Base-by-base conservation (phyloP, 2,888 invertebrate species). In the Drosophila demipolita region DNA sequence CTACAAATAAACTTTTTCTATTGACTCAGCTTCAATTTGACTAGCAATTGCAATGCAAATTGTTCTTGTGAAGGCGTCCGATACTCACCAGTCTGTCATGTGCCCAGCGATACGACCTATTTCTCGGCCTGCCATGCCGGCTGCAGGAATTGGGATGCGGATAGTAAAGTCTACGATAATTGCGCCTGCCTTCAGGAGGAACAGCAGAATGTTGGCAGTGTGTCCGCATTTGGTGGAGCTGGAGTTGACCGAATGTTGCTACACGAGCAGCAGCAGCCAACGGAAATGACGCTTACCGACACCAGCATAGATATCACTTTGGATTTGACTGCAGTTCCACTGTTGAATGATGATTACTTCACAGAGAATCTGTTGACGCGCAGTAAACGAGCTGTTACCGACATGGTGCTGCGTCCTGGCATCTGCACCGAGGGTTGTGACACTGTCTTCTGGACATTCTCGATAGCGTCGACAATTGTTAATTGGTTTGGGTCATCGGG, bases 121-220 rank as follows among this genome's bases (percentile, higher is more conserved):
- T 96, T 95, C 91, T 96, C 96, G 0, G 95, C 96, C 0, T 96
- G 96, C 82, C 96, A 96, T 88, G 96, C 96, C 0, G 96, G 96
- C 0, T 96, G 96, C 79, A 93, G 87, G 9, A 91, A 87, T 26
- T 93, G 91, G 90, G 78, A 91, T 59, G 42, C 89, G 1, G 75
- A 83, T 0, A 59, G 49, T 6, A 85, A 88, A 50, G 6, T 80
- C 3, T 85, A 86, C 29, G 64, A 75, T n/a, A 60, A 78, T 8
- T 85, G 85, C 50, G 54, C 78, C 57, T 85, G 85, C 38, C 48
- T 85, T 33, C 66, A 48, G 2, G 53, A 68, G 4, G 12, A 61
- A 0, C 66, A 48, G 2, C 52, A 68, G 4, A 12, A 61, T 0
- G 11, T 58, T 23, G 26, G 58, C 7, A 52, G 62, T n/a, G 29